Base-by-base conservation (phyloP, 2,797 vertebrate genomes). In the Denticeps clupeoides region DNA sequence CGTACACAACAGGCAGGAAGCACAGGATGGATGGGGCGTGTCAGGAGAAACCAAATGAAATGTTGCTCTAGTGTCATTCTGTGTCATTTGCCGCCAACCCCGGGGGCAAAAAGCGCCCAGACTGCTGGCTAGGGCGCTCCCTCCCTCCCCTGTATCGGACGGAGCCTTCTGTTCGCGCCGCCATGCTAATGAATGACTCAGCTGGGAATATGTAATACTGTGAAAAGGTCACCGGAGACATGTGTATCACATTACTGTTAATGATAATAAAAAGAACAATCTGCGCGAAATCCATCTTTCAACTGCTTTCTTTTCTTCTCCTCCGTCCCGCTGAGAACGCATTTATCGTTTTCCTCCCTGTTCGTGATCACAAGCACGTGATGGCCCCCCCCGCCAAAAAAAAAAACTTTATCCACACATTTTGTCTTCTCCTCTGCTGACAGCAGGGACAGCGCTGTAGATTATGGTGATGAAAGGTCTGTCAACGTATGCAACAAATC, bases 191-290 rank as follows among this genome's bases (percentile, higher is more conserved):
- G 75, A 79, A 72, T 78, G 75, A 79, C 72, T 67, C 55, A 79
- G 74, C 67, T 79, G 72, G 78, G 75, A 82, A 76, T 74, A 75
- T 73, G 65, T 72, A 72, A 75, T 69, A 71, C 78, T 80, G 80
- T 67, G 76, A 70, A 65, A 67, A 68, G 77, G 80, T 82, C 75
- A 78, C 70, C 49, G 42, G 72, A 76, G 80, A 75, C 74, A 67
- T 73, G 74, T 45, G 69, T 73, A 79, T 78, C 74, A 78, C 75
- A 80, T 80, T 79, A 74, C 70, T 77, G 79, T 77, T 82, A 82
- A 81, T 76, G 72, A 77, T 73, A 82, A 83, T 79, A 80, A 82
- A 83, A 81, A 79, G 72, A 82, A 77, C 77, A 80, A 74, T 81
- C 75, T 79, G 75, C 58, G 67, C 70, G n/a, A 68, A 71, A 79